phyloP scores from a whole-genome alignment of 1,140 invertebrate species.

The Temnothorax nylanderi region DNA sequence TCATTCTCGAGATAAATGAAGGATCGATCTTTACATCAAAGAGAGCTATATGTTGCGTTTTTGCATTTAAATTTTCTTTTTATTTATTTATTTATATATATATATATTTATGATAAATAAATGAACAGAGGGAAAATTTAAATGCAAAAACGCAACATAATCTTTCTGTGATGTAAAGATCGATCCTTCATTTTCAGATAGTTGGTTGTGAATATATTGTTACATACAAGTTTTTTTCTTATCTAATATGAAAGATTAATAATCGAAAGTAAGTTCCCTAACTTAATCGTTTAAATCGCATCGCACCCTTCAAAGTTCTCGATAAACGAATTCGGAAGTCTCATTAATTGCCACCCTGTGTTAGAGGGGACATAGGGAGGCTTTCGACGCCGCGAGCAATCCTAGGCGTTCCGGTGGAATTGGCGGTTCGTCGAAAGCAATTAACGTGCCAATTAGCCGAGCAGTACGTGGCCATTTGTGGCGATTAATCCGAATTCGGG shows the following conservation, averaged over 20 bases:
- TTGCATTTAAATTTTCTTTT: not conserved
- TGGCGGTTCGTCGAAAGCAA: conserved; percentile 70
- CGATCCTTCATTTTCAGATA: not conserved
- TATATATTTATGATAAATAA: not conserved
- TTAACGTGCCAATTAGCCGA: conserved; percentile 78
- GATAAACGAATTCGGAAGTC: conserved; percentile 11
- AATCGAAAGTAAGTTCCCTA: not conserved
- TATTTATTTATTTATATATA: not conserved
- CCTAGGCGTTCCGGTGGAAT: conserved; percentile 37
- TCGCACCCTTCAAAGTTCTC: not conserved
- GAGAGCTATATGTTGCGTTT: not conserved
- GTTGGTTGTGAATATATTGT: not conserved
- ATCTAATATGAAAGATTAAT: not conserved
- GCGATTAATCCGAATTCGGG: conserved; percentile 77
- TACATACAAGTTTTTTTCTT: not conserved
- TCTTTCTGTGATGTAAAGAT: not conserved
- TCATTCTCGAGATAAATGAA: not conserved
- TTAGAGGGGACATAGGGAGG: not conserved
- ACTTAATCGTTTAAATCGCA: not conserved
- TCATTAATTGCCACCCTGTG: conserved; percentile 43
- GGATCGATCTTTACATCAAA: not conserved
- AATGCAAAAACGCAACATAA: not conserved
- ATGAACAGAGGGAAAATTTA: not conserved
- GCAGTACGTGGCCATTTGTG: conserved; percentile 58
- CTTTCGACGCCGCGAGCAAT: conserved; percentile 50